These are phyloP conservation scores for Ischnura elegans DNA, from an alignment of 2,888 invertebrate species.

Conservation along the genomic window DNA sequence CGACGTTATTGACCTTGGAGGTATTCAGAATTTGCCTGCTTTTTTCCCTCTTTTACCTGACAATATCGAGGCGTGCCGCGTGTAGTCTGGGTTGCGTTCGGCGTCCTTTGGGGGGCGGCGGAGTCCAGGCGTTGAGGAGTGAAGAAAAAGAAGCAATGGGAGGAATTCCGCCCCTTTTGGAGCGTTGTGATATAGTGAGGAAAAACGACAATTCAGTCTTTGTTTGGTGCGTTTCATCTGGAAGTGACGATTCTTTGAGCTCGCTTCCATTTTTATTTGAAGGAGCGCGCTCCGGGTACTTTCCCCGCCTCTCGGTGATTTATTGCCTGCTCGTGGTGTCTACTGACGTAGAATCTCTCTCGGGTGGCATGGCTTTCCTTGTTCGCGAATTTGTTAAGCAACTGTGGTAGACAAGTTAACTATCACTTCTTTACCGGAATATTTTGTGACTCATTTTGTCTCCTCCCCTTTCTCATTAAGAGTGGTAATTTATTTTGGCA, in stretches of 20 bases:
- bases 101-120: neutral
- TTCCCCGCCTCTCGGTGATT: neutral
- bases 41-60: neutral
- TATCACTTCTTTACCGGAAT: no score
- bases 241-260: neutral
- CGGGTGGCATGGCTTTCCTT: no score
- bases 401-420: no score
- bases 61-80: neutral
- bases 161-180: neutral
- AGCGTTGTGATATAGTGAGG: neutral
- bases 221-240: neutral
- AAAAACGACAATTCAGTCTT: neutral
- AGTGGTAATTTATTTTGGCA: no score
- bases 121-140: neutral
- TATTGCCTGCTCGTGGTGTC: no score
- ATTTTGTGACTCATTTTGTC: no score
- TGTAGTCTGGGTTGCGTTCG: neutral
- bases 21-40: neutral
- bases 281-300: neutral
- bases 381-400: no score
- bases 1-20: conserved; percentile 15
- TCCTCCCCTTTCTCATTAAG: no score
- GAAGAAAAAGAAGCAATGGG: neutral
- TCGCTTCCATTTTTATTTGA: no score
- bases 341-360: no score